Conservation (phyloP, 37 sponge, comb jelly and placozoan genomes). For the Ianthella basta region DNA sequence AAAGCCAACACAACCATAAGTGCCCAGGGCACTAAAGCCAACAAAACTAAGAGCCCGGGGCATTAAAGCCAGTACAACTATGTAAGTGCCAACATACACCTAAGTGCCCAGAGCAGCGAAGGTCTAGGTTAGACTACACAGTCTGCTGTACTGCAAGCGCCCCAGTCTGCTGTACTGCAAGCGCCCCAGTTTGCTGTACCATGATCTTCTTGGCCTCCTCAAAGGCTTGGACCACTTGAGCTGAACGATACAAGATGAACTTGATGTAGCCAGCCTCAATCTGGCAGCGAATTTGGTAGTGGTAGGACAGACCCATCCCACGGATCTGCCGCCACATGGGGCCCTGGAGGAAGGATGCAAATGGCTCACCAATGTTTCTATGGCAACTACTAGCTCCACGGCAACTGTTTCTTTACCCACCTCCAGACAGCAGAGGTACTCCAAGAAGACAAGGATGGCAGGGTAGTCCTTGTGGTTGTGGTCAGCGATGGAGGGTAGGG, state of each 20-base stretch:
- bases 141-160: too few species aligned
- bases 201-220: conserved; percentile 77
- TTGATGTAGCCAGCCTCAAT: conserved; percentile 66
- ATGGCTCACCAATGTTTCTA: background rate
- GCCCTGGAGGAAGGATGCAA: conserved; percentile 66
- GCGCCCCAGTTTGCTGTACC: conserved; percentile 41
- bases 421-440: conserved; percentile 85
- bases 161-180: too few species aligned
- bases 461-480: conserved; percentile 71
- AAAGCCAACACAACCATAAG: too few species aligned
- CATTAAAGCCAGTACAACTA: too few species aligned
- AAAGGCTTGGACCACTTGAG: conserved; percentile 83
- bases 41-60: too few species aligned
- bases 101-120: too few species aligned
- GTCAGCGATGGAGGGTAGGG: conserved; percentile 44
- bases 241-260: conserved; percentile 69
- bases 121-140: too few species aligned
- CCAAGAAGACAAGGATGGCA: conserved; percentile 78
- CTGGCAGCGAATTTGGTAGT: conserved; percentile 72
- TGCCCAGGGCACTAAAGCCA: too few species aligned
- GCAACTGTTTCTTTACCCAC: conserved; percentile 21
- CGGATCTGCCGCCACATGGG: conserved; percentile 96
- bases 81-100: too few species aligned
- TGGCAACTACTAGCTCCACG: background rate
- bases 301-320: conserved; percentile 93